A percentile compares a stretch with the other conserved stretches of the same genome.
These are phyloP conservation scores for Poeciliopsis gracilis DNA, from an alignment of 2,797 vertebrate genomes.

Conservation along the genomic window DNA sequence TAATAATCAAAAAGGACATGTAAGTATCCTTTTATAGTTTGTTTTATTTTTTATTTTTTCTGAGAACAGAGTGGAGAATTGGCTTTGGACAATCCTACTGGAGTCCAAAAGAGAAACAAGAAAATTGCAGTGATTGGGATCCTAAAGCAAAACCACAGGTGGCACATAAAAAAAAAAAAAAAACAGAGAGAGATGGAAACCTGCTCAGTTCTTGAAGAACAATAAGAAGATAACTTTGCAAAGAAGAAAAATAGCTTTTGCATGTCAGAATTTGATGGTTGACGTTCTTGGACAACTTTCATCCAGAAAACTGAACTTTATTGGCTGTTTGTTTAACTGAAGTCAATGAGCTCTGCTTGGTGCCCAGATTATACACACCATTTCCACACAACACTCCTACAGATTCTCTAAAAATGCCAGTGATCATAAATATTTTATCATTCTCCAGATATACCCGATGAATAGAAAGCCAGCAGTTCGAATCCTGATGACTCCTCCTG, in stretches of 20 bases:
- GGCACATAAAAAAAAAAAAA: background rate
- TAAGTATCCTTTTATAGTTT: slow-evolving; percentile 43
- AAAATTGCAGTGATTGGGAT: slow-evolving; percentile 15
- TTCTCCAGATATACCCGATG: background rate
- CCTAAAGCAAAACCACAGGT: slow-evolving; percentile 18
- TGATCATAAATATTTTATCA: background rate
- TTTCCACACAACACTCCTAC: background rate
- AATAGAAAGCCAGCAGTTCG: background rate
- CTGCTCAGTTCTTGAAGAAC: slow-evolving; percentile 20
- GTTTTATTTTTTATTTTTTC: slow-evolving; percentile 17
- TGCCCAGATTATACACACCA: background rate
- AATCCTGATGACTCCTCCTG: background rate
- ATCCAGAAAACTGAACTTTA: background rate
- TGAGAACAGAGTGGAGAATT: slow-evolving; percentile 32
- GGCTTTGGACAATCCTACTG: slow-evolving; percentile 28
- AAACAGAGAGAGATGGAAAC: slow-evolving; percentile 18
- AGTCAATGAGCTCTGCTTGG: background rate
- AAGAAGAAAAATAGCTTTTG: background rate
- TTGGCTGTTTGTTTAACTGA: background rate
- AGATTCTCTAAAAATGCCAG: background rate
- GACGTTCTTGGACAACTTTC: background rate
- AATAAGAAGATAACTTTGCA: slow-evolving; percentile 23
- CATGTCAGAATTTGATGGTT: background rate
- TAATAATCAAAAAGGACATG: slow-evolving; percentile 57
- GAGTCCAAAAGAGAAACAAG: slow-evolving; percentile 26